A percentile compares a stretch with the other conserved stretches of the same genome.
Conservation (phyloP, 1,140 invertebrate genomes). For the Triops longicaudatus region DNA sequence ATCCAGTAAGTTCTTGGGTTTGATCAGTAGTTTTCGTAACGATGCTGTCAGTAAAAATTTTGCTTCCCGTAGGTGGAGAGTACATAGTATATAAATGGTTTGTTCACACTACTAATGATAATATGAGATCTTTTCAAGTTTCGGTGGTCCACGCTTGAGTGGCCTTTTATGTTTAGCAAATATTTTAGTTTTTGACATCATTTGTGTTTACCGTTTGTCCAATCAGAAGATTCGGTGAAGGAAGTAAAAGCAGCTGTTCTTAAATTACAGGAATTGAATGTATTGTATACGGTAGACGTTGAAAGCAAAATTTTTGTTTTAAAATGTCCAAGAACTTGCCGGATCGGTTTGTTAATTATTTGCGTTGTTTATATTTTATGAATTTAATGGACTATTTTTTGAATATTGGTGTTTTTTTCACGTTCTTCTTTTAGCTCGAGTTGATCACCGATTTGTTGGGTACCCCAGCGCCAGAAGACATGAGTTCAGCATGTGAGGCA, state of each 20-base stretch:
- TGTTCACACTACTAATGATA: background rate
- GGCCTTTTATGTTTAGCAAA: background rate
- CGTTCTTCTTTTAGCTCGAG: slow-evolving; percentile 58
- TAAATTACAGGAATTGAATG: no score
- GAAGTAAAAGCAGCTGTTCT: no score
- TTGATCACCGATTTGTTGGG: slow-evolving; percentile 94
- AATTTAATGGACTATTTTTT: slow-evolving; percentile 11
- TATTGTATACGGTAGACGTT: no score
- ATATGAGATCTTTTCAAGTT: background rate
- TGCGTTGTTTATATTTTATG: background rate
- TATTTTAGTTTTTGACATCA: background rate
- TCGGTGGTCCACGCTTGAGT: slow-evolving; percentile 25
- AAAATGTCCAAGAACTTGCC: no score
- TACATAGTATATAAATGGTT: no score
- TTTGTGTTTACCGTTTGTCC: no score
- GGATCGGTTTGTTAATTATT: background rate
- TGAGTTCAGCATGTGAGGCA: slow-evolving; percentile 91
- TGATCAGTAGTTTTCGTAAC: no score
- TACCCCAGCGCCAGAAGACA: slow-evolving; percentile 91
- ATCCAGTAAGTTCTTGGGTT: no score
- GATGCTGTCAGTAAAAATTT: no score
- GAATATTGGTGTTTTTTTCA: slow-evolving; percentile 9
- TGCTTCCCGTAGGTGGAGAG: no score
- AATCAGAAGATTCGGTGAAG: no score
- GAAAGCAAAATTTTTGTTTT: no score